Evolutionary conservation across 1,140 invertebrate species (phyloP), one percentile per base, ranked within the genome.

Genomic region (Drosophila persimilis): DNA sequence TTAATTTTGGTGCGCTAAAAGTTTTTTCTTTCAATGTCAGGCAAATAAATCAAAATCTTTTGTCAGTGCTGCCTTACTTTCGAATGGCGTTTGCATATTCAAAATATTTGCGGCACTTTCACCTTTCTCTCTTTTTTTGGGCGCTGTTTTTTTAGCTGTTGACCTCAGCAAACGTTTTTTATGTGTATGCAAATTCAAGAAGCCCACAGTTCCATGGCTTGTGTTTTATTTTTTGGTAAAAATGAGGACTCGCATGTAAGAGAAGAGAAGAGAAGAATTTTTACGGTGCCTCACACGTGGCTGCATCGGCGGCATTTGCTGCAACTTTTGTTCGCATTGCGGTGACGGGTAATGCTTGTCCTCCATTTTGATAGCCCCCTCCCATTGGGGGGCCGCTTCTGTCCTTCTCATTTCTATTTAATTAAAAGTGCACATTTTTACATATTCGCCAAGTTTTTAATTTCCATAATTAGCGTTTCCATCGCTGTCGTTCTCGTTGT

Each of bases 391-490:
- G 20, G 20, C 46, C 26, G 22, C 29, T 46, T 6, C 15, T 13
- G 11, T 39, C 51, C 26, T 44, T 44, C 50, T 47, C 66, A 67
- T 73, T 83, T 88, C 75, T 86, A 86, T 86, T 88, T 86, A 88
- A 86, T 86, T 86, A 86, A 79, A 86, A 88, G 77, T 76, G 63
- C 83, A 83, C 74, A 84, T 89, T 88, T 86, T 88, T 88, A 86
- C 75, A 83, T 78, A 75, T 88, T 81, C 35, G 63, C 83, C 70
- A 88, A 86, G 83, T 86, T 86, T 86, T 86, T 86, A 86, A 86
- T 86, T 86, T 86, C 79, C 83, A 86, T 86, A 86, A 86, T 86
- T 86, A 86, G 83, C 74, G 83, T 67, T 86, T 61, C 44, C 83
- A 74, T 47, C 64, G 67, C 43, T 75, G 44, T 43, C 22, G 35